Evolutionary conservation across 2,888 invertebrate species (phyloP).

Genomic region (Germaria angustata): DNA sequence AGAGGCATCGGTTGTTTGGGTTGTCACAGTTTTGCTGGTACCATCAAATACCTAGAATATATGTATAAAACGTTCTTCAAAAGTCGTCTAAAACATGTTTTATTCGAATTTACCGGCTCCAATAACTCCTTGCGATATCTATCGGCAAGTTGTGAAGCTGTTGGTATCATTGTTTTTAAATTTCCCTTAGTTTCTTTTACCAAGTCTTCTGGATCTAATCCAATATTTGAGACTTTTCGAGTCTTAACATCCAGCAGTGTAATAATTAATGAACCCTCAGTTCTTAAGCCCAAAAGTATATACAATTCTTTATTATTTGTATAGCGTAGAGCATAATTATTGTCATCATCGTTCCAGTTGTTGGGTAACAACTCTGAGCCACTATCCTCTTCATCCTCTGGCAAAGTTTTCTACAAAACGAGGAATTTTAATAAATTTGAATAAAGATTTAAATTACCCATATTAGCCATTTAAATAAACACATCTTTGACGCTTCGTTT

Average conservation of each 20-base stretch:
- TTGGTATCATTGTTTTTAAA: constrained; percentile 84
- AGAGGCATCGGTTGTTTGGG: constrained; percentile 72
- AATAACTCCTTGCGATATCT: constrained; percentile 84
- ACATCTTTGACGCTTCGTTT: no score
- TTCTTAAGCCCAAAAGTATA: constrained; percentile 83
- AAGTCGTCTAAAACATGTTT: neutral
- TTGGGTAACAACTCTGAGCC: constrained; percentile 87
- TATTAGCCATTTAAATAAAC: no score
- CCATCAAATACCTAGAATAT: constrained; percentile 75
- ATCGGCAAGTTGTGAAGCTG: constrained; percentile 83
- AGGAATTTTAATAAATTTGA: neutral
- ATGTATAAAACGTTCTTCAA: neutral
- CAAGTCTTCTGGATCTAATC: constrained; percentile 82
- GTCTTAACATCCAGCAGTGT: constrained; percentile 82
- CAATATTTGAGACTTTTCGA: constrained; percentile 83
- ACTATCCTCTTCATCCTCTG: constrained; percentile 84
- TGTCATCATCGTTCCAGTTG: constrained; percentile 87
- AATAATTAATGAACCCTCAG: constrained; percentile 84
- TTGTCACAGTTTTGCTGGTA: constrained; percentile 75
- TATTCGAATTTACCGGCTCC: constrained; percentile 81
- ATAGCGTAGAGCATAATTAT: constrained; percentile 86
- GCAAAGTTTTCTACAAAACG: constrained; percentile 81
- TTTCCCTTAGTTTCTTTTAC: constrained; percentile 82
- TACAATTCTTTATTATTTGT: constrained; percentile 84
- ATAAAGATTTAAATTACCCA: neutral